Percentiles rank a stretch among this genome's conserved stretches.
These are phyloP conservation scores for Alaudala cheleensis DNA, from an alignment of 2,113 vertebrate species.

Conservation along the genomic window DNA sequence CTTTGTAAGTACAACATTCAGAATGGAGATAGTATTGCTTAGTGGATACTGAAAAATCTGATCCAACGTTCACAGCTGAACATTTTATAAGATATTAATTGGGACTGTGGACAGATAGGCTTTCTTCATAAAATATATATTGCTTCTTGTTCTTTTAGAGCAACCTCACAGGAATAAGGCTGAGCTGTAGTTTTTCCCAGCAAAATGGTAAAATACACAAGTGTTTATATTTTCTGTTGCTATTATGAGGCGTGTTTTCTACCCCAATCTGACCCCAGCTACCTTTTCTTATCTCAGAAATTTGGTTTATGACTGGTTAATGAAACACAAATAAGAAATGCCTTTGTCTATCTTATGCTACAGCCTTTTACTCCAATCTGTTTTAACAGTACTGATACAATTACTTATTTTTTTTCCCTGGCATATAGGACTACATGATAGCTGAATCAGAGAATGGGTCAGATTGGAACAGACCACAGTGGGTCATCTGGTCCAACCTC, in stretches of 20 bases:
- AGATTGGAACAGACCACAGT: background rate
- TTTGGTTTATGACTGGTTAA: background rate
- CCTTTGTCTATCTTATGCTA: background rate
- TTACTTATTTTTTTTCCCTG: background rate
- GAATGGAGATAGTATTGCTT: background rate
- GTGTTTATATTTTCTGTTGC: background rate
- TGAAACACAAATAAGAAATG: background rate
- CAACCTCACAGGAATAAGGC: background rate
- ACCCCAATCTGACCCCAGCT: background rate
- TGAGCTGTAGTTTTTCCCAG: background rate
- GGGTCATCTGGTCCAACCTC: too few species aligned
- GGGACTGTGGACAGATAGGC: background rate
- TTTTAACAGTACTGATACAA: background rate
- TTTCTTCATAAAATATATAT: constrained; percentile 7
- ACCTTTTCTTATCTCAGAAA: background rate
- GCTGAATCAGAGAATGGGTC: background rate
- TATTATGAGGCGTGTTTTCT: background rate
- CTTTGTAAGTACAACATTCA: background rate
- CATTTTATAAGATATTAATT: background rate
- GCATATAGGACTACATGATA: background rate
- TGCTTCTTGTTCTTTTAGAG: background rate
- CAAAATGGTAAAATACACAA: background rate
- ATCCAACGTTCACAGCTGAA: background rate
- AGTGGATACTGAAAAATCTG: background rate
- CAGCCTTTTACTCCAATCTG: background rate